Evolutionary conservation across 1,140 invertebrate genomes (phyloP).

Genomic region (Atta texana): DNA sequence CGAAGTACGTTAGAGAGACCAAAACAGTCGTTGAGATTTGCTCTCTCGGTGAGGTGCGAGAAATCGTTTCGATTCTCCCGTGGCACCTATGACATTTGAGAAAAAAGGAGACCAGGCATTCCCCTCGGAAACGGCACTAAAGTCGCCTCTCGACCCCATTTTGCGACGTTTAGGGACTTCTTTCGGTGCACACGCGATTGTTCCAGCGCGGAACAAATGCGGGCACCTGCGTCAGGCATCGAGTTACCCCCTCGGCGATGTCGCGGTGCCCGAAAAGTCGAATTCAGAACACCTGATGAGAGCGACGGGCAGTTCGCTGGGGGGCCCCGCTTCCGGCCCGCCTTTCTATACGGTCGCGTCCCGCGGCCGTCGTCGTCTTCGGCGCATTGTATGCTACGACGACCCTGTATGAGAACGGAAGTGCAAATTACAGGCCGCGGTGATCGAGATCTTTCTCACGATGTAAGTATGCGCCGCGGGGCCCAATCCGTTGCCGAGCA

Average conservation of each 20-base stretch:
- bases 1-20: constrained; percentile 77
- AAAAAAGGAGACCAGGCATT: constrained; percentile 14
- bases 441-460: constrained; percentile 81
- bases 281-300: constrained; percentile 71
- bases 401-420: constrained; percentile 81
- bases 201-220: constrained; percentile 69
- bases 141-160: constrained; percentile 65
- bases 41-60: constrained; percentile 65
- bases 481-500: constrained; percentile 4
- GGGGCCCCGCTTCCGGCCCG: constrained; percentile 61
- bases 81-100: background rate
- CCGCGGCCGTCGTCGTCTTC: constrained; percentile 62
- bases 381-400: constrained; percentile 48
- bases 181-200: constrained; percentile 66
- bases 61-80: constrained; percentile 68
- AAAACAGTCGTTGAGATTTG: constrained; percentile 81
- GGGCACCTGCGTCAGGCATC: constrained; percentile 81
- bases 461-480: constrained; percentile 69
- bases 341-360: constrained; percentile 28
- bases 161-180: constrained; percentile 76
- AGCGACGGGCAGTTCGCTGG: constrained; percentile 74
- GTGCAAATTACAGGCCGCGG: constrained; percentile 80
- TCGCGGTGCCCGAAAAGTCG: constrained; percentile 60
- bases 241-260: constrained; percentile 76
- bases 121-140: constrained; percentile 30